Conservation (phyloP, 2,797 vertebrate genomes). For the Lophura swinhoii region DNA sequence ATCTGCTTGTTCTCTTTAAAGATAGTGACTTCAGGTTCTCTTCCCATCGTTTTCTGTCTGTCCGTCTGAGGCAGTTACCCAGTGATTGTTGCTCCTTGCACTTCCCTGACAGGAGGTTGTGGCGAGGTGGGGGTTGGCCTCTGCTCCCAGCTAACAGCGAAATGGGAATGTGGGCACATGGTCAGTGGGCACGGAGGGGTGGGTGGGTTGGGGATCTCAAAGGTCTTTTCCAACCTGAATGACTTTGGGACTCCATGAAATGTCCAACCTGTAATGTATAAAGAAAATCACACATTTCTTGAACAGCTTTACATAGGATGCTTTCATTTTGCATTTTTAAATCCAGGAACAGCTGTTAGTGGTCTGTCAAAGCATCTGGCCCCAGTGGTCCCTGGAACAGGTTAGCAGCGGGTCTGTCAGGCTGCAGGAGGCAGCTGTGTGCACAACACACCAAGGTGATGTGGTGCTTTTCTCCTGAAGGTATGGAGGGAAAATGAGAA, state of each 20-base stretch:
- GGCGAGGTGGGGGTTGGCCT: too few relatives aligned
- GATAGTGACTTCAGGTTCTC: conserved; percentile 78
- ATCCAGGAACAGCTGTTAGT: not conserved
- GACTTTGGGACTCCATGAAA: too few relatives aligned
- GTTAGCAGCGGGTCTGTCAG: not conserved
- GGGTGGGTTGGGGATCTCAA: too few relatives aligned
- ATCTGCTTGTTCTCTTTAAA: conserved; percentile 88
- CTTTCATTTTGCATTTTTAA: not conserved
- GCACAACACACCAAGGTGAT: not conserved
- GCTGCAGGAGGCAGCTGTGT: not conserved
- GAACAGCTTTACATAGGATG: not conserved
- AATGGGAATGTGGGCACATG: too few relatives aligned
- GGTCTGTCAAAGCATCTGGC: conserved; percentile 5
- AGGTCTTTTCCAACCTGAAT: too few relatives aligned
- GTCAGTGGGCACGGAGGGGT: too few relatives aligned
- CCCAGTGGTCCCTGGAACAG: conserved; percentile 39
- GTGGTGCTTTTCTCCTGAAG: conserved; percentile 42
- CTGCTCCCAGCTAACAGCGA: too few relatives aligned
- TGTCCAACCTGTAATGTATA: rapidly evolving
- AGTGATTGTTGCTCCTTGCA: conserved; percentile 70
- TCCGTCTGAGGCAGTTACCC: conserved; percentile 78
- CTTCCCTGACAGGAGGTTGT: too few relatives aligned
- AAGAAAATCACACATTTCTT: not conserved
- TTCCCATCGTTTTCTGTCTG: conserved; percentile 69
- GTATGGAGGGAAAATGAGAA: not conserved